Conservation (phyloP, 2,113 vertebrate genomes). For the Falcunculus frontatus region DNA sequence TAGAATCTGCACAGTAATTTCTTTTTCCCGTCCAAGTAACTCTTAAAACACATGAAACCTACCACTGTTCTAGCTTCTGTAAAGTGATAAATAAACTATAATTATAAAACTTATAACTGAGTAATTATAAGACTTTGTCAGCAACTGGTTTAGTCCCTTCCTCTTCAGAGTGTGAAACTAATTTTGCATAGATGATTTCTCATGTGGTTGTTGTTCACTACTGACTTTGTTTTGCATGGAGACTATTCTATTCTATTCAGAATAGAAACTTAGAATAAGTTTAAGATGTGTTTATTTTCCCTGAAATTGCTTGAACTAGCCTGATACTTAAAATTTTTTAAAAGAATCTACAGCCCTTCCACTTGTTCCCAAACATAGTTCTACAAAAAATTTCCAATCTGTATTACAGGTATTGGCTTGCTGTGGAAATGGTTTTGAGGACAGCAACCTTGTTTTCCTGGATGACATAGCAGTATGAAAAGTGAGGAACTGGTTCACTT, state of each 20-base stretch:
- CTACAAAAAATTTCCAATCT: not conserved
- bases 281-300: not conserved
- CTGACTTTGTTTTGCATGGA: not conserved
- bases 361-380: not conserved
- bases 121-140: not conserved
- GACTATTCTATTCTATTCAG: not conserved
- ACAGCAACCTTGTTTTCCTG: not conserved
- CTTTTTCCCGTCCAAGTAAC: not conserved
- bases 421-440: not conserved
- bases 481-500: not conserved
- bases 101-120: not conserved
- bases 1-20: not conserved
- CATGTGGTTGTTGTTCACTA: not conserved
- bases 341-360: not conserved
- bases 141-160: not conserved
- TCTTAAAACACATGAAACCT: not conserved
- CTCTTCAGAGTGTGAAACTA: not conserved
- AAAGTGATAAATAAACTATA: not conserved
- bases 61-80: not conserved
- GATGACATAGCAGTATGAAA: not conserved
- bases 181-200: not conserved
- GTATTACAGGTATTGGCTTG: not conserved
- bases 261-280: not conserved
- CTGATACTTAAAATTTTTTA: not conserved
- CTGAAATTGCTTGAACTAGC: not conserved